These are phyloP conservation scores for Drosophila monieri DNA, from an alignment of 2,888 invertebrate species.

Conservation along the genomic window DNA sequence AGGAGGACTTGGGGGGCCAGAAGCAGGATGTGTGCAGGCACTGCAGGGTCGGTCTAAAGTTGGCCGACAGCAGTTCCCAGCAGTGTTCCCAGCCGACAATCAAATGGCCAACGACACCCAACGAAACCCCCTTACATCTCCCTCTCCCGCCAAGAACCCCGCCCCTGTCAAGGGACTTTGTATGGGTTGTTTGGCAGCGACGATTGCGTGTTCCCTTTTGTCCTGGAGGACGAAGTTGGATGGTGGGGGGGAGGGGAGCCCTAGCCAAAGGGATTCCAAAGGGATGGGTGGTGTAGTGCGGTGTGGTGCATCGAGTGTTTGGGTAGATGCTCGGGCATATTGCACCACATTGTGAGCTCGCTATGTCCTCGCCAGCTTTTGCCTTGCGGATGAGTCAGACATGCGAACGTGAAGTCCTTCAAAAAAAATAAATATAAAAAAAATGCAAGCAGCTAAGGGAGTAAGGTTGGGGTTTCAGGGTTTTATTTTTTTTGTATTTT, in stretches of 20 bases:
- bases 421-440: slow-evolving; percentile 22
- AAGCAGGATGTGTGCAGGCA: background rate
- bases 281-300: background rate
- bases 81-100: slow-evolving; percentile 34
- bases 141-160: background rate
- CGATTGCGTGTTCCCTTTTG: slow-evolving; percentile 41
- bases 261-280: too few species aligned
- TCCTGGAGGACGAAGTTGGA: slow-evolving; percentile 4
- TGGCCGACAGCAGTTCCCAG: slow-evolving; percentile 43
- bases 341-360: slow-evolving; percentile 31
- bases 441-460: slow-evolving; percentile 10
- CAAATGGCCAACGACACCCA: slow-evolving; percentile 49
- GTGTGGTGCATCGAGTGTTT: slow-evolving; percentile 32
- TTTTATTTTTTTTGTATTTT: background rate
- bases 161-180: slow-evolving; percentile 35
- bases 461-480: background rate
- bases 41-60: slow-evolving; percentile 21
- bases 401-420: slow-evolving; percentile 44
- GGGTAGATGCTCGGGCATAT: slow-evolving; percentile 39
- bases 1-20: too few species aligned
- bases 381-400: slow-evolving; percentile 43
- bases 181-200: slow-evolving; percentile 47
- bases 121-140: slow-evolving; percentile 1
- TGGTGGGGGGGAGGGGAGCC: background rate
- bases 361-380: background rate